Base-by-base conservation (phyloP, 2,797 vertebrate genomes). In the Anas acuta region DNA sequence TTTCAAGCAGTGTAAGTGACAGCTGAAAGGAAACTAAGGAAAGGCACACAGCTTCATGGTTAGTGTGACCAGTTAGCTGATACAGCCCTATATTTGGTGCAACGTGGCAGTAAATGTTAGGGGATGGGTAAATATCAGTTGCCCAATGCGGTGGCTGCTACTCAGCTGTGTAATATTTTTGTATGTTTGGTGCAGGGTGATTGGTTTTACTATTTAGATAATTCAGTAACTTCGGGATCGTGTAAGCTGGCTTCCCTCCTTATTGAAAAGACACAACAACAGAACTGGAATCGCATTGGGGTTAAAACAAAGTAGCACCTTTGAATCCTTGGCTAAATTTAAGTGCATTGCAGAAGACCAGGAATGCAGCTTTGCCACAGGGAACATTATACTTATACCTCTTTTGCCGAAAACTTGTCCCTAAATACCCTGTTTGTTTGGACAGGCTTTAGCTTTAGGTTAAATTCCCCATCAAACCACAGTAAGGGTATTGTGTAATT, bases 401-500 rank as follows among this genome's bases (percentile, higher is more conserved):
- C 95, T 96, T 78, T 33, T 89, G 54, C 61, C 0, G 22, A 77
- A 89, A 90, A 77, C 84, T 77, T 96, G 96, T 90, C 95, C 95
- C 74, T 74, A 92, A 62, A n/a, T 96, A 70, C 61, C 86, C 95
- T 83, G 61, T 81, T 78, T 76, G 35, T 92, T 92, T 92, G 91
- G 91, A 89, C 90, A 89, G 86, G 57, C 69, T 87, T 87, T 82
- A 90, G 80, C 92, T 95, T 93, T 94, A 96, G 69, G 83, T 96
- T 95, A 93, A 90, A 72, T 30, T 96, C 54, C 65, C 88, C 75
- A 80, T 92, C 80, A 84, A 92, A 93, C 94, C 94, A 93, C 92
- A 93, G 81, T 90, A 71, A 60, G 90, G 15, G 65, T 96, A 93
- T 97, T 96, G 95, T 97, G 32, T 97, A 96, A 95, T 97, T 97